Evolutionary conservation across 2,113 vertebrate genomes (phyloP), one percentile per base, ranked within the genome.

Genomic region (Periophthalmodon schlosseri): DNA sequence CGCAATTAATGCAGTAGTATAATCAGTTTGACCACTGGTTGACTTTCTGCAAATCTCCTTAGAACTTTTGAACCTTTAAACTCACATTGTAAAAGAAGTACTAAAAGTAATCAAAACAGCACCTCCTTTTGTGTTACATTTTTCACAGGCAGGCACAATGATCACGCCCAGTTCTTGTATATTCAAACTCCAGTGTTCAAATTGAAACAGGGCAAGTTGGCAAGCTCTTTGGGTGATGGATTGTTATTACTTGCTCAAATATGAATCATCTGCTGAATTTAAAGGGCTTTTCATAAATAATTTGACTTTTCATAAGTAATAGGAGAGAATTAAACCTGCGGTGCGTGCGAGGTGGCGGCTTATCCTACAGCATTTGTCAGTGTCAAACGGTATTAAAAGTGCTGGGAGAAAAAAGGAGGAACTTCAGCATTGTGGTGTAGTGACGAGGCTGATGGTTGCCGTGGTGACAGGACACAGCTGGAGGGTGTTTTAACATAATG

Each of bases 271-370:
- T 73, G 77, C 70, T 79, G 80, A 81, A 84, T 80, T 85, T 88
- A 87, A 91, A 90, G 86, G 86, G 84, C 78, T 89, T 86, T 86
- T 89, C 82, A 88, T 88, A 82, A 91, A 91, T 89, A 87, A 89
- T 90, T 88, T 86, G 70, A 64, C 83, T 87, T 81, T 88, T 74
- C 75, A 90, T 84, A 85, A 89, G 75, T 85, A 74, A 84, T 74
- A 63, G 78, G 66, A 23, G 58, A 69, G 70, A 82, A 84, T 89
- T 88, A 77, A 84, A 88, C 80, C 56, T 56, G 56, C 47, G 74
- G 52, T 69, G 74, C 63, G 46, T 82, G 54, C 74, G 64, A 77
- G 68, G 69, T 64, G 78, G 69, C 34, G 68, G 64, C 60, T 68
- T 69, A 76, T 82, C 72, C 49, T 36, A 28, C 76, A 74, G 60